phyloP scores from a whole-genome alignment of 1,140 invertebrate species.

The Drosophila watanabei region DNA sequence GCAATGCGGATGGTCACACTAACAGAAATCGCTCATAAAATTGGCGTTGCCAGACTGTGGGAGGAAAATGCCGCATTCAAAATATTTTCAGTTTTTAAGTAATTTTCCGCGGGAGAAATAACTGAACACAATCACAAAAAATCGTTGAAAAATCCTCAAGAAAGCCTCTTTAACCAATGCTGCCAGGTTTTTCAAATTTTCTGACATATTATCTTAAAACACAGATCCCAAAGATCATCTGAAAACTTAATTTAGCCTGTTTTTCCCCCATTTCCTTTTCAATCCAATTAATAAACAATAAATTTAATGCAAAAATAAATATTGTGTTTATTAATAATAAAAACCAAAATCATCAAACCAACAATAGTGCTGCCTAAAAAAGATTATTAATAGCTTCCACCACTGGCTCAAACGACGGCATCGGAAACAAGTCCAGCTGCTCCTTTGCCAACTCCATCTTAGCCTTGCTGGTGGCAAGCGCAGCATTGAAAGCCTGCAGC shows the following conservation, averaged over 20 bases:
- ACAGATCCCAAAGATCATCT: no score
- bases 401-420: slow-evolving; percentile 13
- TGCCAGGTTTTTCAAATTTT: no score
- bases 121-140: no score
- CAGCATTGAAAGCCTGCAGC: slow-evolving; percentile 22
- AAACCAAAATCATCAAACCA: neutral
- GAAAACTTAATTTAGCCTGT: no score
- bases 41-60: neutral
- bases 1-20: slow-evolving; percentile 1
- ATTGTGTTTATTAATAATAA: neutral
- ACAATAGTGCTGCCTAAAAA: neutral
- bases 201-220: no score
- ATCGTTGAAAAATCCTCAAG: no score
- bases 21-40: no score
- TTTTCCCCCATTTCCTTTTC: no score
- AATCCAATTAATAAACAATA: neutral
- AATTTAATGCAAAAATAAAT: neutral
- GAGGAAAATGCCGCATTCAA: neutral
- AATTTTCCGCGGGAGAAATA: neutral
- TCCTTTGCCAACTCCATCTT: slow-evolving; percentile 13
- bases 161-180: neutral
- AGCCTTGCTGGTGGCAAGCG: neutral
- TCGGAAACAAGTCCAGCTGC: neutral
- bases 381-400: slow-evolving; percentile 8
- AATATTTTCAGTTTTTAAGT: neutral